phyloP scores from a whole-genome alignment of 2,797 vertebrate genomes.

The Denticeps clupeoides region DNA sequence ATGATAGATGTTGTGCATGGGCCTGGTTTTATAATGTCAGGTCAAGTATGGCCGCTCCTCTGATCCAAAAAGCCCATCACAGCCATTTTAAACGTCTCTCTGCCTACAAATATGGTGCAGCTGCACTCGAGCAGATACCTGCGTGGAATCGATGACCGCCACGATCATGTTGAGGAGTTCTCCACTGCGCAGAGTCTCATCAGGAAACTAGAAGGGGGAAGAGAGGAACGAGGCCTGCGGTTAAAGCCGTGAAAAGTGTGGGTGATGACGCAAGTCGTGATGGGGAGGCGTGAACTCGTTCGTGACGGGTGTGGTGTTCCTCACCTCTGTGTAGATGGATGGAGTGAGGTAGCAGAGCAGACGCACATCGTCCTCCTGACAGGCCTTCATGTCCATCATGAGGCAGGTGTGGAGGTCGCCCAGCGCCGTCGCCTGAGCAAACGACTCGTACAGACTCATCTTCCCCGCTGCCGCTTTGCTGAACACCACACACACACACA shows the following conservation, averaged over 20 bases:
- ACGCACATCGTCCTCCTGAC: conserved; percentile 87
- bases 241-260: not conserved
- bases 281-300: not conserved
- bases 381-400: conserved; percentile 99
- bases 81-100: no score
- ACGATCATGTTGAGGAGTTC: conserved; percentile 97
- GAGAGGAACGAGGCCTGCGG: not conserved
- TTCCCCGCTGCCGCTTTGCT: conserved; percentile 92
- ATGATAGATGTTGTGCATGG: no score
- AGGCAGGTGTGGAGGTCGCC: conserved; percentile 90
- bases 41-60: no score
- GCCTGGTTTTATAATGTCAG: no score
- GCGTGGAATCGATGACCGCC: conserved; percentile 88
- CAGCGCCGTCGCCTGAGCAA: conserved; percentile 88
- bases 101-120: not conserved
- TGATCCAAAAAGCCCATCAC: no score
- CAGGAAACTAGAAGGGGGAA: conserved; percentile 73
- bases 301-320: not conserved
- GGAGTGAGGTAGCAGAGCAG: conserved; percentile 92
- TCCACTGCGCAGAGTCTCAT: conserved; percentile 83
- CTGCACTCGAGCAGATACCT: conserved; percentile 38
- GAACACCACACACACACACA: not conserved
- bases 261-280: not conserved
- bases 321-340: conserved; percentile 85
- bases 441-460: conserved; percentile 92